Evolutionary conservation across 1,140 invertebrate genomes (phyloP).

Genomic region (Arctopsyche grandis): DNA sequence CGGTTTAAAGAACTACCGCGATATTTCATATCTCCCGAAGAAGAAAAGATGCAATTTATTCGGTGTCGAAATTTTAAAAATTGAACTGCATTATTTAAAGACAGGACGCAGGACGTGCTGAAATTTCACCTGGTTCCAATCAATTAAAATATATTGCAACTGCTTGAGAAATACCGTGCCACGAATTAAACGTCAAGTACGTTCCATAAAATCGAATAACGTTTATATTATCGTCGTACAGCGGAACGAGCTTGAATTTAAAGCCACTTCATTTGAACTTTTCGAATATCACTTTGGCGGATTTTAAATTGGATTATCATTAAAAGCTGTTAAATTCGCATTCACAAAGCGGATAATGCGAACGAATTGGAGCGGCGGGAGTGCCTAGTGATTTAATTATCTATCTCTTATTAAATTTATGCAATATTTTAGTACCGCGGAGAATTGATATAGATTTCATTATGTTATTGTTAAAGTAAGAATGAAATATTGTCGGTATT

Average conservation of each 20-base stretch:
- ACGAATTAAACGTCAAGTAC: not conserved
- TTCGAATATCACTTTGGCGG: not conserved
- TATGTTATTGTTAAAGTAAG: not conserved
- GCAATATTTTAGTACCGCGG: not conserved
- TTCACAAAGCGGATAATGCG: too few relatives aligned
- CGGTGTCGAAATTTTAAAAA: constrained; percentile 26
- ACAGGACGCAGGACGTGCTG: not conserved
- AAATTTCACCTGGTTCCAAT: not conserved
- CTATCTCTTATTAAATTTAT: too few relatives aligned
- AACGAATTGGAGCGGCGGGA: too few relatives aligned
- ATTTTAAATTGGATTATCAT: constrained; percentile 8
- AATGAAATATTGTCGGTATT: constrained; percentile 4
- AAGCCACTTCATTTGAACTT: not conserved
- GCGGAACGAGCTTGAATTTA: not conserved
- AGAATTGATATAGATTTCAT: not conserved
- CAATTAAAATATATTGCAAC: not conserved
- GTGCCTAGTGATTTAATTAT: too few relatives aligned
- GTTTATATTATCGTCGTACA: not conserved
- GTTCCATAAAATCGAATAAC: constrained; percentile 10
- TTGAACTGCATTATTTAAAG: not conserved
- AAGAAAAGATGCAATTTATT: constrained; percentile 40
- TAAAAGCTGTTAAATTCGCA: not conserved
- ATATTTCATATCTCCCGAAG: constrained; percentile 37
- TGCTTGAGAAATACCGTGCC: not conserved
- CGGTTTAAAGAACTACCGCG: constrained; percentile 22